Evolutionary conservation across 2,113 vertebrate genomes (phyloP).

Genomic region (Aegotheles bennettii): DNA sequence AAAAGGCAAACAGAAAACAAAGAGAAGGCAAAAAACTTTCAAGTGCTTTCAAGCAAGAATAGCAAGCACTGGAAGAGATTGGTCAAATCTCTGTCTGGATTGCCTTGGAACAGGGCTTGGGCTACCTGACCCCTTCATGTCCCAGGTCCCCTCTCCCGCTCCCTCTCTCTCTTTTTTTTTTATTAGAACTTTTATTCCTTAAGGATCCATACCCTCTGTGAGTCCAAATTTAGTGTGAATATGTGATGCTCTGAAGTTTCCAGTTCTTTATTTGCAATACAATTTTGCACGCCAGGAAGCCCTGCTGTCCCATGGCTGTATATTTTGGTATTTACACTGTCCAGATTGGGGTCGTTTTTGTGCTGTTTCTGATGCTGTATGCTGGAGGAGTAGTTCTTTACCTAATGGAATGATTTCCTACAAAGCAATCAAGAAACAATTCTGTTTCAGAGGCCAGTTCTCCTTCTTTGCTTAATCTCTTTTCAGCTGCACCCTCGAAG

Average conservation of each 20-base stretch:
- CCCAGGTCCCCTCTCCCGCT: not conserved
- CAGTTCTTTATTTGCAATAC: not conserved
- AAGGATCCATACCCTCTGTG: not conserved
- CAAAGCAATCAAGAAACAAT: conserved; percentile 56
- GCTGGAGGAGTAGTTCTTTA: not conserved
- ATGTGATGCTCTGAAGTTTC: not conserved
- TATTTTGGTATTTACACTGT: not conserved
- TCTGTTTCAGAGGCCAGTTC: conserved; percentile 34
- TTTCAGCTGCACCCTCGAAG: not conserved
- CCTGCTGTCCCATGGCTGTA: not conserved
- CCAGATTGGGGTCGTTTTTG: not conserved
- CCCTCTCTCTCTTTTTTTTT: not conserved
- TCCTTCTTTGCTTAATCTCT: conserved; percentile 16
- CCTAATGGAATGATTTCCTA: conserved; percentile 22
- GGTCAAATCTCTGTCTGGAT: not conserved
- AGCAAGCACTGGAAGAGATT: fast-evolving
- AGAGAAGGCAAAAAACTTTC: not conserved
- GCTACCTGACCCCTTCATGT: not conserved
- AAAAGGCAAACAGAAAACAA: not conserved
- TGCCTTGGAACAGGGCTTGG: not conserved
- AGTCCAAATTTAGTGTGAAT: not conserved
- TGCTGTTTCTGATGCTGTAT: not conserved
- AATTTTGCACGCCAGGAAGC: not conserved
- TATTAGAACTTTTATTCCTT: not conserved
- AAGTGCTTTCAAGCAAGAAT: not conserved